A percentile compares a stretch with the other conserved stretches of the same genome.
phyloP scores from a whole-genome alignment of 53 echinoderm and acorn worm species.

The Mesocentrotus franciscanus region DNA sequence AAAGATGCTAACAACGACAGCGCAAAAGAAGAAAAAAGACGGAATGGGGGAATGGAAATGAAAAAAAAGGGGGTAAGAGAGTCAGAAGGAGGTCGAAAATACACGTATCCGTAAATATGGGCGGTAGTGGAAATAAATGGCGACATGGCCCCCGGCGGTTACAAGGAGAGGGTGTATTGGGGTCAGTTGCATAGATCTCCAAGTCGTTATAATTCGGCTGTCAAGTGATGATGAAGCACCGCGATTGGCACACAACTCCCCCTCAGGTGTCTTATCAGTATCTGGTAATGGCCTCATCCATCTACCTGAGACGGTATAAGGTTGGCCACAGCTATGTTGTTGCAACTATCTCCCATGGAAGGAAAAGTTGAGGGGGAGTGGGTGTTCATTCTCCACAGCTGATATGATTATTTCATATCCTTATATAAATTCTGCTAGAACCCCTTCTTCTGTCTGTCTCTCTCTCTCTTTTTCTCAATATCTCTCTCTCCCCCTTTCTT shows the following conservation, averaged over 20 bases:
- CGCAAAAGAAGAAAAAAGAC: not conserved
- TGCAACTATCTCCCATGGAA: not conserved
- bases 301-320: constrained; percentile 15
- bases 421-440: too few relatives aligned
- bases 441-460: too few relatives aligned
- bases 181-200: not conserved
- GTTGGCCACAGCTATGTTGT: not conserved
- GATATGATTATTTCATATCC: not conserved
- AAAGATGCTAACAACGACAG: not conserved
- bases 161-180: constrained; percentile 2
- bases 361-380: not conserved
- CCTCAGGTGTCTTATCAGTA: constrained; percentile 68
- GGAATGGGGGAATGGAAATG: not conserved
- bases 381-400: not conserved
- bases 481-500: not conserved
- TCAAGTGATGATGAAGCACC: constrained; percentile 64
- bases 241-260: constrained; percentile 56
- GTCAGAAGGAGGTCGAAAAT: not conserved
- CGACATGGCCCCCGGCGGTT: constrained; percentile 32
- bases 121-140: constrained; percentile 13
- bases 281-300: constrained; percentile 62
- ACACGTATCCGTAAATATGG: not conserved
- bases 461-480: too few relatives aligned
- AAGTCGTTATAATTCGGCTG: constrained; percentile 58
- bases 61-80: not conserved